Base-by-base conservation (phyloP, 2,888 invertebrate genomes). In the Pteria penguin region DNA sequence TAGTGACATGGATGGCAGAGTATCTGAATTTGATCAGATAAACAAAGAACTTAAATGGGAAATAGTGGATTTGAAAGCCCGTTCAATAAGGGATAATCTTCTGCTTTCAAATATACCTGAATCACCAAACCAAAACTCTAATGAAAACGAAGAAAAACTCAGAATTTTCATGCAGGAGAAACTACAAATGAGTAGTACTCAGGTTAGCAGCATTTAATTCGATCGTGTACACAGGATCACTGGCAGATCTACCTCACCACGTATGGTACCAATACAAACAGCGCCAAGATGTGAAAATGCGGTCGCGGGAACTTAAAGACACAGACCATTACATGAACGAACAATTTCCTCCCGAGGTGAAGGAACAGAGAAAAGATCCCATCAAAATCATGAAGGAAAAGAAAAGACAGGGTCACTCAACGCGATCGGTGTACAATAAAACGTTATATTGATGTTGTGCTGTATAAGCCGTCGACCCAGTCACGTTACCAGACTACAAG, bases 251-350 rank as follows among this genome's bases (percentile, higher is more conserved):
- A 60, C 22, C 4, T 27, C 60, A 22, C 63, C 3, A 14, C 22
- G 32, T 5, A 63, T 63, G 29, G 36, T 63, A 33, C 22, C 2
- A 24, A 32, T 63, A 22, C 22, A 63, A 63, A 29, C 36, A 63
- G 36, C n/a, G 63, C 18, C 22, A 63, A 26, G 32, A 32, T n/a
- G 63, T 63, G 4, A 29, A 33, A 11, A 29, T 18, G 45, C 31
- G 33, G n/a, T 18, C n/a, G 18, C n/a, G 22, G n/a, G 36, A 63
- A 33, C 63, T 63, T 18, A 32, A 36, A 8, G 63, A n/a, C 4
- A 63, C 63, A 4, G 33, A 29, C 14, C 33, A 32, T 29, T 63
- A 32, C 31, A 33, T 63, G 4, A 63, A 63, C 33, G 63, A 63
- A 26, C 63, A 63, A 31, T 63, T 36, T 36, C 63, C n/a, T n/a